Percentiles rank a stretch among this genome's conserved stretches.
These are phyloP conservation scores for Oasisia sp. DNA, from an alignment of 2,888 invertebrate species.

Conservation along the genomic window DNA sequence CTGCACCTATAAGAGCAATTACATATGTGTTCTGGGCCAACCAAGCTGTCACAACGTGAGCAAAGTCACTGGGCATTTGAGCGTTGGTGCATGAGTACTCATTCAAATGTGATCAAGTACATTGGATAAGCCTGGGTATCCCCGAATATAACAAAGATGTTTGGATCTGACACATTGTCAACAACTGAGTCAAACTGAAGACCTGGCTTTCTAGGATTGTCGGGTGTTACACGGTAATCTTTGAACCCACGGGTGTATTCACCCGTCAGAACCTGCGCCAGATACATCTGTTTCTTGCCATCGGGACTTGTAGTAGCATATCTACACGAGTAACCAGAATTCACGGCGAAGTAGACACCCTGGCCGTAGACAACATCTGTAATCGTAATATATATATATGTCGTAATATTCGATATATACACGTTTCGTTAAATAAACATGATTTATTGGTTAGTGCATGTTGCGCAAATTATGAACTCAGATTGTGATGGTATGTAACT, in stretches of 20 bases:
- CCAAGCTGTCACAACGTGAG: too few relatives aligned
- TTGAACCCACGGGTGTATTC: background rate
- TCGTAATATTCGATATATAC: too few relatives aligned
- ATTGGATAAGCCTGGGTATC: background rate
- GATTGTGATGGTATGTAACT: too few relatives aligned
- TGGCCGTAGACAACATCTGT: background rate
- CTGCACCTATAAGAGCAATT: too few relatives aligned
- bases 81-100: background rate
- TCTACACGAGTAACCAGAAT: background rate
- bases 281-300: background rate
- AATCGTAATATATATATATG: background rate
- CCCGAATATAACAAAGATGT: background rate
- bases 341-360: background rate
- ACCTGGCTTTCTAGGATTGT: background rate
- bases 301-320: background rate
- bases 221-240: background rate
- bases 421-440: too few relatives aligned
- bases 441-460: too few relatives aligned
- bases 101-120: background rate
- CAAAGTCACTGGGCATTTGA: too few relatives aligned
- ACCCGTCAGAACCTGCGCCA: background rate
- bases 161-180: background rate
- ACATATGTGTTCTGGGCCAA: too few relatives aligned
- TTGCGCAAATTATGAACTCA: too few relatives aligned
- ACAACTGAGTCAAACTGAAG: background rate